Percentiles rank a stretch among this genome's conserved stretches.
phyloP scores from a whole-genome alignment of 2,797 vertebrate species.

The Threskiornis aethiopicus region DNA sequence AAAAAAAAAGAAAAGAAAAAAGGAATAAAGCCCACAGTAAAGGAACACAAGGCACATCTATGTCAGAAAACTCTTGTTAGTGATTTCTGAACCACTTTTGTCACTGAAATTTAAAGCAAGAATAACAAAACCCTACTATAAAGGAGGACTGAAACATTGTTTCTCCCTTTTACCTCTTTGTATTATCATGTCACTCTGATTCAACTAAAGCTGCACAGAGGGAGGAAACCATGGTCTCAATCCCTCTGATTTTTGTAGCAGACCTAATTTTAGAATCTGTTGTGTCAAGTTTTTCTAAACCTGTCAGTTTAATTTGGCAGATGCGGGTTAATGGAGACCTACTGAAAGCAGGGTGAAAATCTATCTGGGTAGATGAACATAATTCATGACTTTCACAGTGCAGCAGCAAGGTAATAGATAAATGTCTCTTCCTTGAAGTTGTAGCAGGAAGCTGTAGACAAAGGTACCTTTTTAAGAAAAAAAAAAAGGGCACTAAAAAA shows the following conservation, averaged over 20 bases:
- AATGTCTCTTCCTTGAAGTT: conserved; percentile 38
- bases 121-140: conserved; percentile 55
- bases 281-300: conserved; percentile 65
- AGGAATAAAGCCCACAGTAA: not conserved
- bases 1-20: not conserved
- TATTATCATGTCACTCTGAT: conserved; percentile 54
- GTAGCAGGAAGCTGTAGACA: conserved; percentile 44
- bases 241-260: conserved; percentile 54
- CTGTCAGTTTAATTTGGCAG: conserved; percentile 64
- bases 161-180: conserved; percentile 51
- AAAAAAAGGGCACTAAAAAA: not conserved
- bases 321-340: conserved; percentile 52
- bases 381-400: conserved; percentile 34
- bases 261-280: conserved; percentile 65
- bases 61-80: conserved; percentile 59
- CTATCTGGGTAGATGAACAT: not conserved
- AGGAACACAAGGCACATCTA: conserved; percentile 10
- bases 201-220: conserved; percentile 52
- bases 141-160: conserved; percentile 49
- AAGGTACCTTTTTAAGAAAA: conserved; percentile 9
- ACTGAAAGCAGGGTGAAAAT: conserved; percentile 39
- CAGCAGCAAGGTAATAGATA: conserved; percentile 34
- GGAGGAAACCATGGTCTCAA: conserved; percentile 31
- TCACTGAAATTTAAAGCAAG: conserved; percentile 42
- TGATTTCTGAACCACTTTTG: conserved; percentile 52